Conservation (phyloP, 2,113 vertebrate species). For the Larimichthys crocea region DNA sequence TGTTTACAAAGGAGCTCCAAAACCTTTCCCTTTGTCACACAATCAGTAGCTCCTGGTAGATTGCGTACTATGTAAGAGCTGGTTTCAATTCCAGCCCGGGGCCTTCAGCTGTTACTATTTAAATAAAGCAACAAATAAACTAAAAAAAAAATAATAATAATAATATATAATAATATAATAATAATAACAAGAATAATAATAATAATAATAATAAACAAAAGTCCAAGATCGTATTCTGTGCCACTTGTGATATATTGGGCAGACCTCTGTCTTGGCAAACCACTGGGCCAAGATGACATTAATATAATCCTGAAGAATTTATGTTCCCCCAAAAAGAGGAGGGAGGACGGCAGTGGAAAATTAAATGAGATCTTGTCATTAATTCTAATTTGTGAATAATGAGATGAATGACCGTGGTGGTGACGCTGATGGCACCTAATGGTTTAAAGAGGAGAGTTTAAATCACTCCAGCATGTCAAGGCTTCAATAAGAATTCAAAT, state of each 20-base stretch:
- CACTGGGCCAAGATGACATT: constrained; percentile 9
- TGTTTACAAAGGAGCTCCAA: not conserved
- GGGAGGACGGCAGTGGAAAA: not conserved
- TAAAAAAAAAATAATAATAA: too few relatives aligned
- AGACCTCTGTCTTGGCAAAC: constrained; percentile 7
- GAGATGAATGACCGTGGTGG: constrained; percentile 5
- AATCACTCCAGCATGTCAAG: not conserved
- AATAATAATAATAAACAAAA: not conserved
- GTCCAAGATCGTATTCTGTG: not conserved
- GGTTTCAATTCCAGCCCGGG: too few relatives aligned
- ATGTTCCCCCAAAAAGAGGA: not conserved
- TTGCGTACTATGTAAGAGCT: too few relatives aligned
- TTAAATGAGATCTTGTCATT: constrained; percentile 30
- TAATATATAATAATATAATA: not conserved
- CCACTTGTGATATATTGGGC: not conserved
- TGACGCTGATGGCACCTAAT: not conserved
- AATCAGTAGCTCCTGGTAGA: too few relatives aligned
- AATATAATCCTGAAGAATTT: constrained; percentile 11
- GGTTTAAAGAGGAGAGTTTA: constrained; percentile 10
- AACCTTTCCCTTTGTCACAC: not conserved
- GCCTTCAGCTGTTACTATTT: too few relatives aligned
- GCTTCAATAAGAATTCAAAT: constrained; percentile 18
- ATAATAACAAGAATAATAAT: not conserved
- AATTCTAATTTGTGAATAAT: constrained; percentile 39
- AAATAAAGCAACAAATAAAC: too few relatives aligned